Percentiles rank a stretch among this genome's conserved stretches.
phyloP scores from a whole-genome alignment of 1,140 invertebrate genomes.

The Drosophila mayri region DNA sequence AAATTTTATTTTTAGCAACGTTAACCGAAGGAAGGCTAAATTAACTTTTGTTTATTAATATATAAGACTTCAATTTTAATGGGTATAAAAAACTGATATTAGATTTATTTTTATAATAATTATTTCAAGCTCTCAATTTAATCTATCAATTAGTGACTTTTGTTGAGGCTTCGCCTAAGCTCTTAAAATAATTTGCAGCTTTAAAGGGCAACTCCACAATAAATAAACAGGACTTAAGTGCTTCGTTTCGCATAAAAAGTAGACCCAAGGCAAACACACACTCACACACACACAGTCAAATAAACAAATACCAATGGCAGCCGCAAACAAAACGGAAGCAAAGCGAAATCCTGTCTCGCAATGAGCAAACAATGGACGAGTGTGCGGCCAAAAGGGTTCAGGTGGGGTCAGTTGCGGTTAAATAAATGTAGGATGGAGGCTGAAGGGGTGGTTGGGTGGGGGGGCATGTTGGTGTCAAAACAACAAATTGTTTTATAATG shows the following conservation, averaged over 20 bases:
- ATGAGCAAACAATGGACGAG: constrained; percentile 57
- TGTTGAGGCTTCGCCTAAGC: background rate
- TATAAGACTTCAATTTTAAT: background rate
- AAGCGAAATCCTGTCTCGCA: constrained; percentile 58
- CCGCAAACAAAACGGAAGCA: constrained; percentile 60
- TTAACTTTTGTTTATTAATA: background rate
- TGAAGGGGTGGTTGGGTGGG: background rate
- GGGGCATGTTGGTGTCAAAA: constrained; percentile 53
- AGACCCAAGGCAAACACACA: constrained; percentile 49
- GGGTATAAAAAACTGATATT: no score
- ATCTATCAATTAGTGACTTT: constrained; percentile 23
- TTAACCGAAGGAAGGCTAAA: background rate
- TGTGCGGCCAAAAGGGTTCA: constrained; percentile 51
- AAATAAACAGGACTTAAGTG: constrained; percentile 47
- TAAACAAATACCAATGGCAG: constrained; percentile 45
- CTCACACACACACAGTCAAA: constrained; percentile 14
- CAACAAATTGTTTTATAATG: constrained; percentile 69
- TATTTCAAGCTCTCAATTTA: background rate
- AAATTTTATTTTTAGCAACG: background rate
- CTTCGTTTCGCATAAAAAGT: constrained; percentile 32
- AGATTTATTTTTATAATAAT: background rate
- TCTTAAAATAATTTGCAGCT: constrained; percentile 11
- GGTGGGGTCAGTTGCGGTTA: constrained; percentile 58
- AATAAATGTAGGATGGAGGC: constrained; percentile 11
- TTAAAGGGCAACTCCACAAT: constrained; percentile 30